Conservation (phyloP, 2,113 vertebrate genomes). For the Alectura lathami region DNA sequence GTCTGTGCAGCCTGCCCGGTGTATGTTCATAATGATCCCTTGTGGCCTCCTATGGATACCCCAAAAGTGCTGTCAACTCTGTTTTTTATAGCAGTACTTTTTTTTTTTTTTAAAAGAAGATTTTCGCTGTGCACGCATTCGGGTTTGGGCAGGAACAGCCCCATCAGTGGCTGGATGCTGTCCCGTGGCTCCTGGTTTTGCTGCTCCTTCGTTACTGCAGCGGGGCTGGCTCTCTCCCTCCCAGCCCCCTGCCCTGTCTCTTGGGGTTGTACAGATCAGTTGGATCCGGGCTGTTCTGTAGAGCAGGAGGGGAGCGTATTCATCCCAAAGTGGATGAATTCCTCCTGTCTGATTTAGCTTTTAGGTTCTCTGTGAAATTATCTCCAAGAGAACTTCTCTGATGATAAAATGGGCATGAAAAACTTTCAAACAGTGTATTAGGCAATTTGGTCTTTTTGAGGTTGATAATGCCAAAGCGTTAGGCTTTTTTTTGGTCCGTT, state of each 20-base stretch:
- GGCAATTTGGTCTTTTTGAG: neutral
- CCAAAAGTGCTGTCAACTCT: neutral
- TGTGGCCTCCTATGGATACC: neutral
- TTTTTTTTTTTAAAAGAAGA: too few relatives aligned
- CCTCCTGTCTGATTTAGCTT: neutral
- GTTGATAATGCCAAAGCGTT: neutral
- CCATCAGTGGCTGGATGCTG: accelerated
- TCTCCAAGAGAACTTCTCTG: neutral
- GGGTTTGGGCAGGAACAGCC: neutral
- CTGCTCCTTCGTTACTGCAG: neutral
- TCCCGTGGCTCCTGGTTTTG: neutral
- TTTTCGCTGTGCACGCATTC: neutral
- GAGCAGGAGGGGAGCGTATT: neutral
- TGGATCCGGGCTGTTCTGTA: neutral
- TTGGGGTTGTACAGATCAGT: neutral
- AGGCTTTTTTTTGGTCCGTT: neutral
- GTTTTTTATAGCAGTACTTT: neutral
- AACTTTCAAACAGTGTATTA: neutral
- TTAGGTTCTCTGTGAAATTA: neutral
- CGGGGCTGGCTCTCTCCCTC: neutral
- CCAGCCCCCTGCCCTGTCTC: neutral
- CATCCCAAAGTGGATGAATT: neutral
- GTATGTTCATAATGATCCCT: neutral
- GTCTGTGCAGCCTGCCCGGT: neutral
- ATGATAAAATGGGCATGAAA: neutral